Conservation (phyloP, 2,797 vertebrate species). For the Halcyon chelicuti region DNA sequence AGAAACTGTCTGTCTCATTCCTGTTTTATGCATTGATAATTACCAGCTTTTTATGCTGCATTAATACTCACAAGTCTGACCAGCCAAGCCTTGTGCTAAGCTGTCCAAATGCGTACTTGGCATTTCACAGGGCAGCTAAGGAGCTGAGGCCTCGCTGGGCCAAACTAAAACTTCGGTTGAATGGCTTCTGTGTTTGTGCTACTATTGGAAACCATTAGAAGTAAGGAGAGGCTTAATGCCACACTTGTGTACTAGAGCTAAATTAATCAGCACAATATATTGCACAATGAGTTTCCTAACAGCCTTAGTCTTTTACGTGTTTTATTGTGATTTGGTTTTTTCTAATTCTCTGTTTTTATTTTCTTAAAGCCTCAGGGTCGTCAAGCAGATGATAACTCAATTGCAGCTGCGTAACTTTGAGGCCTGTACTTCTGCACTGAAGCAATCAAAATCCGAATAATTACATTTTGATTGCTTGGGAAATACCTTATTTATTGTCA, state of each 20-base stretch:
- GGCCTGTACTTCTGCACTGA: conserved; percentile 11
- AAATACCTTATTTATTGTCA: conserved; percentile 69
- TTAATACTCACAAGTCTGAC: not conserved
- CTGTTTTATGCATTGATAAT: not conserved
- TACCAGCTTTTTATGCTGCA: not conserved
- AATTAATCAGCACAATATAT: not conserved
- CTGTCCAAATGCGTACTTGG: not conserved
- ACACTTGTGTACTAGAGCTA: not conserved
- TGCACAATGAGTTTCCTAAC: not conserved
- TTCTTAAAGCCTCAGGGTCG: conserved; percentile 91
- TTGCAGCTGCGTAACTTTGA: conserved; percentile 86
- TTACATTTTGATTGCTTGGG: conserved; percentile 52
- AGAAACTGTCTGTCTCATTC: not conserved
- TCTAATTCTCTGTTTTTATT: not conserved
- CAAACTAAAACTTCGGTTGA: not conserved
- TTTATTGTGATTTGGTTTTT: not conserved
- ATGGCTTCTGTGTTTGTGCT: not conserved
- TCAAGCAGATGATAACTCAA: conserved; percentile 86
- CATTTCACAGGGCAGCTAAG: not conserved
- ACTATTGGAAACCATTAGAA: not conserved
- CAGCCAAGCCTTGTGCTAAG: not conserved
- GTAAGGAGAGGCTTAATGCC: not conserved
- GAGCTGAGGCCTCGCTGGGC: not conserved
- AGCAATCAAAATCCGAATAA: conserved; percentile 29
- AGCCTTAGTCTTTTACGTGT: not conserved